Base-by-base conservation (phyloP, 2,797 vertebrate species). In the Epinephelus coioides region DNA sequence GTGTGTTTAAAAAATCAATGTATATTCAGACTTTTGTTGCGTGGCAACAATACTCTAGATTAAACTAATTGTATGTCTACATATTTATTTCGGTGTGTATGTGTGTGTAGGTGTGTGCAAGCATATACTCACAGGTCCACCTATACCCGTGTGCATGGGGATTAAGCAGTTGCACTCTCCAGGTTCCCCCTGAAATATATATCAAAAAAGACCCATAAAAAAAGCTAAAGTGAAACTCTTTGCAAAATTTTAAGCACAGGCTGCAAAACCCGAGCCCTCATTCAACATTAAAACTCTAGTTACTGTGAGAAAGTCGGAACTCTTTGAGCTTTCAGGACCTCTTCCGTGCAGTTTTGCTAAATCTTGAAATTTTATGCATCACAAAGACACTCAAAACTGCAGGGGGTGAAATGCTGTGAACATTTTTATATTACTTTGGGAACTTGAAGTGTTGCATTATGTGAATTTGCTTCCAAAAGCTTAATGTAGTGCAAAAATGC, bases 81-180 rank as follows among this genome's bases (percentile, higher is more conserved):
- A 25, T 78, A 25, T 76, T 47, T 34, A 40, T 73, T 71, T 23
- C 10, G 71, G 62, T 55, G 60, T 74, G 53, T 56, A 50, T 68
- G n/a, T 53, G 12, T 49, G 65, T 56, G 13, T 34, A 34, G 30
- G 34, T 34, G 34, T 34, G 27, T 76, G 49, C 12, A 30, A n/a
- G 62, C 6, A 19, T 78, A n/a, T 86, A 96, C 97, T 97, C 91
- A 99, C 98, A 71, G 97, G 97, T 94, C 97, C 97, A 12, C 97
- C 98, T 0, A 90, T 38, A 61, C 93, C 93, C 47, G 73, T 23
- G 62, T 92, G 84, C 13, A 84, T 63, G 1, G 94, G 14, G 1
- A 65, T 43, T 3, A 95, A 78, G 86, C 98, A 98, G 86, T 95
- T 89, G 73, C 98, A 98, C 19, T 97, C 97, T 61, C 98, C 97